Conservation (phyloP, 53 echinoderm and acorn worm species). For the Hippasteria phrygiana region DNA sequence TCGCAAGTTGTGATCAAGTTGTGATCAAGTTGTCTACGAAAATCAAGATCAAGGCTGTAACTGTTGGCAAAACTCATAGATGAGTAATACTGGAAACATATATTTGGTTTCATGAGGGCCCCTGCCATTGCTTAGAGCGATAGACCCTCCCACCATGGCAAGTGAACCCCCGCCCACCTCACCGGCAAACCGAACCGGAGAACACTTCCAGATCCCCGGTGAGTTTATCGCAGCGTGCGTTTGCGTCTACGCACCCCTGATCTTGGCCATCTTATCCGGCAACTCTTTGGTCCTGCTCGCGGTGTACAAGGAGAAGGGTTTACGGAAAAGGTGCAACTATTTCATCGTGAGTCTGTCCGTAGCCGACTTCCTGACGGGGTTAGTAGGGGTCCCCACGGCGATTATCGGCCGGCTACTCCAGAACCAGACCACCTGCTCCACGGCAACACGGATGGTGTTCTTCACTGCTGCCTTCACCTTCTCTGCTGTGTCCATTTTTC, state of each 20-base stretch:
- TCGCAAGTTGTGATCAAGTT: no score
- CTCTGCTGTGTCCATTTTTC: conserved; percentile 70
- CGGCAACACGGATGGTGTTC: conserved; percentile 58
- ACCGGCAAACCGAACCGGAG: not conserved
- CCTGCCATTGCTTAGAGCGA: not conserved
- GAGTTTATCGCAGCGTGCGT: conserved; percentile 28
- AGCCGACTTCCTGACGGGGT: conserved; percentile 72
- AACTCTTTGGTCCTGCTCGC: conserved; percentile 71
- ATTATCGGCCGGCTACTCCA: conserved; percentile 65
- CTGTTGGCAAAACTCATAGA: not conserved
- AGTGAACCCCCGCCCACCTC: not conserved
- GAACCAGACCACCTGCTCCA: conserved; percentile 49
- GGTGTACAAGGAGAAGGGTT: conserved; percentile 62
- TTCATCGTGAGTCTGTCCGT: conserved; percentile 77
- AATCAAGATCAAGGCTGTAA: no score
- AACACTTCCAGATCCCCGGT: conserved; percentile 14
- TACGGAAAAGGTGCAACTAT: conserved; percentile 60
- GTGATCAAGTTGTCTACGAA: not conserved
- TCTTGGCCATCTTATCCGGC: conserved; percentile 56
- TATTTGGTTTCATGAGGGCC: not conserved
- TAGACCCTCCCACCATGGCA: conserved; percentile 8
- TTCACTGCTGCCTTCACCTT: conserved; percentile 74
- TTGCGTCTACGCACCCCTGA: conserved; percentile 46
- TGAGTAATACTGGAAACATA: not conserved
- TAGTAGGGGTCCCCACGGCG: conserved; percentile 70